Base-by-base conservation (phyloP, 2,888 invertebrate species). In the Acleris literana region DNA sequence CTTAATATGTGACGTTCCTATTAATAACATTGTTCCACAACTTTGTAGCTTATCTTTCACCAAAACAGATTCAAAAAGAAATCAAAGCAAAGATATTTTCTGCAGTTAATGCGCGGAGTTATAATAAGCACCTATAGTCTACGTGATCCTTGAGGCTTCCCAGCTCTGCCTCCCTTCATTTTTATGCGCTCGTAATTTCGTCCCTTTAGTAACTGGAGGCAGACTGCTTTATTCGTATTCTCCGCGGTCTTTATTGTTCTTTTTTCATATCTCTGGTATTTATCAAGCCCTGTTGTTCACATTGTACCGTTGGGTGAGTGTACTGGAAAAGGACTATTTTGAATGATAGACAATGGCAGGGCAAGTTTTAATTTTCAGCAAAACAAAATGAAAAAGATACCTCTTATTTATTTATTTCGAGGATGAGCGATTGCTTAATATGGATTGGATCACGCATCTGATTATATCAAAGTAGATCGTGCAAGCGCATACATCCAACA, bases 141-240 rank as follows among this genome's bases (percentile, higher is more conserved):
- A 57, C 56, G 57, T 61, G 66, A 57, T 62, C 56, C 52, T 59
- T 46, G 55, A 63, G 63, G 59, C 46, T 33, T 58, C 60, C 53
- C 46, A 33, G 66, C 17, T 56, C 53, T 52, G 46, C 44, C 39
- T 76, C 77, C 78, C 80, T 74, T 75, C 79, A 76, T 78, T 77
- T 80, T 80, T 84, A 82, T 82, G 79, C 81, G 75, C 75, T 77
- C 80, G 81, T 81, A 81, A 83, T 83, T 80, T 78, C 79, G 76
- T 72, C 78, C 78, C 79, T 82, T 82, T 82, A 70, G 68, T 71
- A 69, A 78, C 74, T 70, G 74, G 77, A 78, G 62, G 52, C 76
- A 76, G 78, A 71, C 75, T 76, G 78, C 76, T 82, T 84, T 82
- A 82, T 85, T 77, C 77, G 79, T 78, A 81, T 84, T 83, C 79